These are phyloP conservation scores for Conus ventricosus DNA, from an alignment of 1,140 invertebrate genomes.

Conservation along the genomic window DNA sequence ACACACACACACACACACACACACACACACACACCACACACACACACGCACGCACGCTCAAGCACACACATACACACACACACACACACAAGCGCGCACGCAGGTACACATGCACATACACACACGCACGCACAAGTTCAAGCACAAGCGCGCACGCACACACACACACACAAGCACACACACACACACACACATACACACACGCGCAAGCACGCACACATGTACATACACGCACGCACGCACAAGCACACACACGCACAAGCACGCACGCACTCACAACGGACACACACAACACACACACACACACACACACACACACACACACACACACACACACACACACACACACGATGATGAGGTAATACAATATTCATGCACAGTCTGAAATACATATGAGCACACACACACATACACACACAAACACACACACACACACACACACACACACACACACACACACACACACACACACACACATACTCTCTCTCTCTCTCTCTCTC, in stretches of 20 bases:
- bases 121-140: not conserved
- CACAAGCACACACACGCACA: not conserved
- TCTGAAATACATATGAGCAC: too few relatives aligned
- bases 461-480: conserved; percentile 1
- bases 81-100: not conserved
- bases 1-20: too few relatives aligned
- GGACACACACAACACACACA: too few relatives aligned
- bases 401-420: not conserved
- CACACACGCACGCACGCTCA: not conserved
- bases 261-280: not conserved
- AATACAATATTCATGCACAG: too few relatives aligned
- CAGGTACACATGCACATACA: not conserved
- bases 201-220: not conserved
- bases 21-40: too few relatives aligned
- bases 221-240: not conserved
- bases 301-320: conserved; percentile 3
- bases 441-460: not conserved
- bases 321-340: not conserved
- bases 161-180: not conserved
- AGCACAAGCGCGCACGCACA: not conserved
- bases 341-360: too few relatives aligned
- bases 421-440: not conserved
- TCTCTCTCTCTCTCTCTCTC: too few relatives aligned
- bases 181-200: conserved; percentile 5
- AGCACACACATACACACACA: not conserved